These are phyloP conservation scores for Pedetes capensis DNA, from an alignment of 2,113 vertebrate genomes.

Conservation along the genomic window DNA sequence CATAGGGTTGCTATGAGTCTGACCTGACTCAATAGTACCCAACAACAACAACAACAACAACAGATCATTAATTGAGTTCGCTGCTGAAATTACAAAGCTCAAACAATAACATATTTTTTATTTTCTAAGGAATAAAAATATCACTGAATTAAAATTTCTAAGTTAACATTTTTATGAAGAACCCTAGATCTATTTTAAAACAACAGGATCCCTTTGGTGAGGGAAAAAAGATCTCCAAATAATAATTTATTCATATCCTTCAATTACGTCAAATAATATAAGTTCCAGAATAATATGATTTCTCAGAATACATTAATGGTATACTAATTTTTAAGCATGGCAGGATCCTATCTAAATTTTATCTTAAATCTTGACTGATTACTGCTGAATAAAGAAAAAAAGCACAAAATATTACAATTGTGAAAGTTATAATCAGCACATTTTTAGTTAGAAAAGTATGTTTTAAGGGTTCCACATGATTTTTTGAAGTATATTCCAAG, in stretches of 20 bases:
- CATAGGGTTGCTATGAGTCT: too few relatives aligned
- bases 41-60: too few relatives aligned
- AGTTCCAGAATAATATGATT: background rate
- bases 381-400: slow-evolving; percentile 18
- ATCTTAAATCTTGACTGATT: slow-evolving; percentile 35
- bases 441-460: slow-evolving; percentile 14
- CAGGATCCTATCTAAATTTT: background rate
- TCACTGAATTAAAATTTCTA: slow-evolving; percentile 24
- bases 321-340: slow-evolving; percentile 16
- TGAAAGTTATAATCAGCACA: background rate
- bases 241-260: slow-evolving; percentile 29
- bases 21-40: too few relatives aligned
- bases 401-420: background rate
- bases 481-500: slow-evolving; percentile 29
- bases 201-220: too few relatives aligned
- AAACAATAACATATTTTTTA: background rate
- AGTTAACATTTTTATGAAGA: slow-evolving; percentile 36
- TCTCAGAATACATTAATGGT: background rate
- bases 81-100: slow-evolving; percentile 12
- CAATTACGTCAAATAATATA: background rate
- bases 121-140: slow-evolving; percentile 35
- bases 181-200: slow-evolving; percentile 18
- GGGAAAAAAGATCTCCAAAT: background rate
- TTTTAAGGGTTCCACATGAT: background rate
- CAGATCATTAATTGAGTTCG: slow-evolving; percentile 3